Evolutionary conservation across 2,797 vertebrate species (phyloP).

Genomic region (Chelmon rostratus): DNA sequence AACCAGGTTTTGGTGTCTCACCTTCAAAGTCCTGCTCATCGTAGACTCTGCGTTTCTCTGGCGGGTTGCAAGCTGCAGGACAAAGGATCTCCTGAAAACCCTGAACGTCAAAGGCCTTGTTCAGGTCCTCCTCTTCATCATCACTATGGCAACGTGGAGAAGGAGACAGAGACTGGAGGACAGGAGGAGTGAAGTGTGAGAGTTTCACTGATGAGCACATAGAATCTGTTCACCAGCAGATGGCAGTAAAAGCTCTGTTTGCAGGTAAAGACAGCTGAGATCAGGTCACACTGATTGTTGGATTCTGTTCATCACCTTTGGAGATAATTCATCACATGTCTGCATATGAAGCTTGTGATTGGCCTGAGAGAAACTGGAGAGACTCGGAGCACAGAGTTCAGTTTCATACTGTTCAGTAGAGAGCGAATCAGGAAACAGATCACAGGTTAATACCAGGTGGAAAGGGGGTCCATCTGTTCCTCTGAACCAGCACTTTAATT

Average conservation of each 20-base stretch:
- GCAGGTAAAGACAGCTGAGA: too few relatives aligned
- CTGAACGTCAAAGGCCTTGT: slow-evolving; percentile 88
- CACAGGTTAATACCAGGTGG: too few relatives aligned
- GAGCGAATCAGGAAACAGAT: too few relatives aligned
- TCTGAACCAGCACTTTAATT: too few relatives aligned
- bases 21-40: slow-evolving; percentile 93
- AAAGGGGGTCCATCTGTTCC: too few relatives aligned
- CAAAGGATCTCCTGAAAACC: slow-evolving; percentile 91
- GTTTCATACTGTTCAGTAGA: too few relatives aligned
- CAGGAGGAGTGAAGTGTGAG: not conserved
- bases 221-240: not conserved
- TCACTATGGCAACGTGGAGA: slow-evolving; percentile 73
- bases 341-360: too few relatives aligned
- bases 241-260: not conserved
- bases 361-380: too few relatives aligned
- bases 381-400: too few relatives aligned
- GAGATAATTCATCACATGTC: too few relatives aligned
- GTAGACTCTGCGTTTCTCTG: slow-evolving; percentile 88
- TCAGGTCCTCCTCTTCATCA: slow-evolving; percentile 85
- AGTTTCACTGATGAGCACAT: not conserved
- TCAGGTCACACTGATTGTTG: too few relatives aligned
- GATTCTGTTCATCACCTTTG: too few relatives aligned
- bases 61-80: slow-evolving; percentile 77
- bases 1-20: slow-evolving; percentile 57
- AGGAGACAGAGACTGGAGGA: slow-evolving; percentile 79